A percentile compares a stretch with the other conserved stretches of the same genome.
Evolutionary conservation across 2,113 vertebrate species (phyloP).

Genomic region (Eulemur macaco): DNA sequence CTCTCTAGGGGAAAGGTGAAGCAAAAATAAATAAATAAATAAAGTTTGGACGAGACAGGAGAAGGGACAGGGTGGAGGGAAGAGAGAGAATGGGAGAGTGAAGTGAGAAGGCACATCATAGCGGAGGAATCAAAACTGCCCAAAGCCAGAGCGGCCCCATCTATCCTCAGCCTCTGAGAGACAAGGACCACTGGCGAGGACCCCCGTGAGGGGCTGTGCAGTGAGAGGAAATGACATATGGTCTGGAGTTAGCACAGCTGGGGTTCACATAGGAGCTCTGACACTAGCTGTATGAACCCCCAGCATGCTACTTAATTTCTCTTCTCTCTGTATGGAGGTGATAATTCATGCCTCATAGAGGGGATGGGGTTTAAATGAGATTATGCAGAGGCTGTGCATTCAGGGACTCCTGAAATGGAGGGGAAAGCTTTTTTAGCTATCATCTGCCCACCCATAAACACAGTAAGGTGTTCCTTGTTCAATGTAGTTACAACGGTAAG

Average conservation of each 20-base stretch:
- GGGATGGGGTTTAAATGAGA: neutral
- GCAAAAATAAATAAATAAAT: neutral
- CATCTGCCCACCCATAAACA: neutral
- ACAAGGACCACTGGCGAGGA: neutral
- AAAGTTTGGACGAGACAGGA: neutral
- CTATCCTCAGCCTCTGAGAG: neutral
- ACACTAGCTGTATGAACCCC: neutral
- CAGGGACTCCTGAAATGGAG: neutral
- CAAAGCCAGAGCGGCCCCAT: too few species aligned
- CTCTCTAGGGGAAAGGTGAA: neutral
- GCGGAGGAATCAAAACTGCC: neutral
- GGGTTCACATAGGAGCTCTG: neutral
- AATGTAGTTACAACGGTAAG: neutral
- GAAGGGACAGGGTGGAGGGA: neutral
- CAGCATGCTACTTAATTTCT: neutral
- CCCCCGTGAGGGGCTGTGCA: accelerated
- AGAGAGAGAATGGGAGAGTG: neutral
- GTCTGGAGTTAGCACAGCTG: neutral
- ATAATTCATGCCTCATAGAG: neutral
- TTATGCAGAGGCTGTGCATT: too few species aligned
- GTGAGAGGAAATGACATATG: neutral
- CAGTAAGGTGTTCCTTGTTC: neutral
- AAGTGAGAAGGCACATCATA: neutral
- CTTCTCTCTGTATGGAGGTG: neutral
- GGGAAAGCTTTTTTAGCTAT: neutral